These are phyloP conservation scores for Catostomus latipinnis DNA, from an alignment of 2,797 vertebrate genomes.

Conservation along the genomic window DNA sequence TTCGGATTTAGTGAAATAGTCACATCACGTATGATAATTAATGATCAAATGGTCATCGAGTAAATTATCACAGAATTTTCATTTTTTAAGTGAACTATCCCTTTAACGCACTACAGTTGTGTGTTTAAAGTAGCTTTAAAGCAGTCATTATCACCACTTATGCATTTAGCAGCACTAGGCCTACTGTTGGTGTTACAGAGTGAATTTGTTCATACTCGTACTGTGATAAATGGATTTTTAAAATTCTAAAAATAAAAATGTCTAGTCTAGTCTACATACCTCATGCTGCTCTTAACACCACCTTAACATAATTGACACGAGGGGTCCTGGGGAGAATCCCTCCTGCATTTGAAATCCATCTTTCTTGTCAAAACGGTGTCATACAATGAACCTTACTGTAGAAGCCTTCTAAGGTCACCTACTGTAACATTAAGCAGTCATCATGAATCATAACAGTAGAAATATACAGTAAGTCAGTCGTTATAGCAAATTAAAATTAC, in stretches of 20 bases:
- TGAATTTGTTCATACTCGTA: conserved; percentile 65
- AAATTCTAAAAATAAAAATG: conserved; percentile 58
- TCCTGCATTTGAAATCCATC: conserved; percentile 24
- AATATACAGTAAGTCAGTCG: background rate
- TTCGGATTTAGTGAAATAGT: too few relatives aligned
- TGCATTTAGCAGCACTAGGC: conserved; percentile 54
- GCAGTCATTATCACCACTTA: conserved; percentile 67
- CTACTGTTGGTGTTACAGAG: conserved; percentile 62
- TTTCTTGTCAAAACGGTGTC: conserved; percentile 27
- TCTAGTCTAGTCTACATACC: conserved; percentile 50
- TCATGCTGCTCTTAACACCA: conserved; percentile 54
- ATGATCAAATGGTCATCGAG: too few relatives aligned
- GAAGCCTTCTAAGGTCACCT: background rate
- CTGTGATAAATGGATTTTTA: conserved; percentile 72
- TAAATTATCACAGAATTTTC: too few relatives aligned
- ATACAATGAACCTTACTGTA: background rate
- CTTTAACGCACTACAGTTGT: conserved; percentile 31
- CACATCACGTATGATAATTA: too few relatives aligned
- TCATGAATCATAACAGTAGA: background rate
- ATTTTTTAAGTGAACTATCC: too few relatives aligned
- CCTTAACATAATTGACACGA: conserved; percentile 50
- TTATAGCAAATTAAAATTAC: too few relatives aligned
- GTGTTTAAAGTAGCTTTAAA: conserved; percentile 56
- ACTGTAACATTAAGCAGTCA: too few relatives aligned
- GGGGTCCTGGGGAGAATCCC: conserved; percentile 31